phyloP scores from a whole-genome alignment of 1,140 invertebrate species.

The Drosophila navojoa region DNA sequence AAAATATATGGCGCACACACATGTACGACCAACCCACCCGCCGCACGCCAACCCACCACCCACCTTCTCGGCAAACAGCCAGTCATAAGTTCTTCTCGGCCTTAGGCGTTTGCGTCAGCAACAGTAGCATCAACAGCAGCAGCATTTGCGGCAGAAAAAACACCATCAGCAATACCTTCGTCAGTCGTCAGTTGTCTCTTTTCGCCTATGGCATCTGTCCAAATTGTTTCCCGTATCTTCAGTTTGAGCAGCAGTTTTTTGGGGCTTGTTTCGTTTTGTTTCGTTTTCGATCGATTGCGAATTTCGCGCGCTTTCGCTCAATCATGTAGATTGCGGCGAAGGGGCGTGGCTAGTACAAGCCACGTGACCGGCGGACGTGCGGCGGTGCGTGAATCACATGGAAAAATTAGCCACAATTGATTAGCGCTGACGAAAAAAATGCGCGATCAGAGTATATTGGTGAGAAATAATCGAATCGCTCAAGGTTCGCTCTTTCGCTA shows the following conservation, averaged over 20 bases:
- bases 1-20: neutral
- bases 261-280: neutral
- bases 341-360: neutral
- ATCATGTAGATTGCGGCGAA: neutral
- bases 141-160: neutral
- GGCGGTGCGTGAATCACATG: conserved; percentile 3
- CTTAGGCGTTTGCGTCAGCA: neutral
- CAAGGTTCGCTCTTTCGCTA: neutral
- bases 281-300: neutral
- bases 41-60: neutral
- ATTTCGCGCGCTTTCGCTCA: conserved; percentile 4
- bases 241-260: neutral
- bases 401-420: neutral
- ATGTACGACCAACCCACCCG: neutral
- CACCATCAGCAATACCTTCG: neutral
- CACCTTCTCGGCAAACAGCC: neutral
- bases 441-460: neutral
- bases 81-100: neutral
- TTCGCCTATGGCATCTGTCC: neutral
- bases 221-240: neutral
- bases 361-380: conserved; percentile 1
- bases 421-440: conserved; percentile 1
- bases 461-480: neutral
- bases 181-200: conserved; percentile 1
- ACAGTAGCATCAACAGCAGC: neutral